Base-by-base conservation (phyloP, 2,113 vertebrate genomes). In the Lethenteron camtschaticum region DNA sequence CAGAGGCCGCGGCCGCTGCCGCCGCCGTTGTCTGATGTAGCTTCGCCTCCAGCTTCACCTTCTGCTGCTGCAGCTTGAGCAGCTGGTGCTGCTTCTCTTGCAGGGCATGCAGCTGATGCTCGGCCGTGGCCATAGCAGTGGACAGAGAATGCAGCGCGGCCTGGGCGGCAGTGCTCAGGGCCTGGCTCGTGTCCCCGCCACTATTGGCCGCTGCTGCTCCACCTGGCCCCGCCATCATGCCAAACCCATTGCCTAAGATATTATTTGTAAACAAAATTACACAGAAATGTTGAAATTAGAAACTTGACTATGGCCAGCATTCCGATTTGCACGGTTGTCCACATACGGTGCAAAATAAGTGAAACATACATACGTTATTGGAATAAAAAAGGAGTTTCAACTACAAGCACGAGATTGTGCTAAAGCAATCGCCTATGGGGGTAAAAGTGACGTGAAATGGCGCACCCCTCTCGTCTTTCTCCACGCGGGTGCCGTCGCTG, bases 11-110 rank as follows among this genome's bases (percentile, higher is more conserved):
- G 11, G 83, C 80, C 0, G 81, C 82, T 0, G 83, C 86, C 0
- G 88, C 88, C 24, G 92, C 88, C 71, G 92, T 95, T 68, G 94
- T 99, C 85, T 99, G 94, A 76, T 99, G 94, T 60, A 99, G 81
- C 78, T 97, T 99, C 74, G 94, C 94, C 82, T 99, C 94, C 77
- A 99, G 84, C 75, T 99, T 99, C 56, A 92, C 94, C 77, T 99
- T 99, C 94, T 99, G 94, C 81, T 99, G 92, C 83, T 99, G 94
- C 81, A 99, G 88, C 81, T 99, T 99, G 76, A 99, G 84, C 79
- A 99, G 85, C 81, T 99, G 94, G 83, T 96, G 94, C 77, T 99
- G 94, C 81, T 99, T 99, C 84, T 99, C 94, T 86, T 99, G 94
- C 78, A 99, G 83, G 76, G 96, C 94, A 82, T 99, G 94, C 69